phyloP scores from a whole-genome alignment of 2,113 vertebrate species.

The Xiphorhynchus elegans region DNA sequence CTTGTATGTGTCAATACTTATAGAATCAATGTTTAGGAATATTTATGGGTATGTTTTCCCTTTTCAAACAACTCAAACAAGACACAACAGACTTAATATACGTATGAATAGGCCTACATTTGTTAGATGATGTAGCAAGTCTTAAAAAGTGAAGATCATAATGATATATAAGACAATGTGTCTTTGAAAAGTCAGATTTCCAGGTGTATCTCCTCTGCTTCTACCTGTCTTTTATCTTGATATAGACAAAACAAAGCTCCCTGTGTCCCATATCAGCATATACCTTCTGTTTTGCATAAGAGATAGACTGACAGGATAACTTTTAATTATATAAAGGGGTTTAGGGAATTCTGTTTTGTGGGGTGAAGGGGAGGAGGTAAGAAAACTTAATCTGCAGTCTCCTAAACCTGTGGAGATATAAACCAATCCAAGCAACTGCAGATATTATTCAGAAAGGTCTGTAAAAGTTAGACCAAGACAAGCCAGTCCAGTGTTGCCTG shows the following conservation, averaged over 20 bases:
- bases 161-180: not conserved
- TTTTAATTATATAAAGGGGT: not conserved
- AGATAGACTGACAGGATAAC: not conserved
- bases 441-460: not conserved
- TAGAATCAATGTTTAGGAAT: not conserved
- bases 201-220: not conserved
- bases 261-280: not conserved
- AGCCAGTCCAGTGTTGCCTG: not conserved
- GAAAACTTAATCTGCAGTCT: not conserved
- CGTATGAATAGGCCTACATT: not conserved
- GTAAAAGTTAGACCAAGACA: not conserved
- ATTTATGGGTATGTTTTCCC: not conserved
- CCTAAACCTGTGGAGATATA: not conserved
- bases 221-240: not conserved
- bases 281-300: not conserved
- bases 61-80: not conserved
- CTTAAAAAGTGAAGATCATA: not conserved
- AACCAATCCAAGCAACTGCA: not conserved
- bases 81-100: not conserved
- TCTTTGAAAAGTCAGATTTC: not conserved
- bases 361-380: fast-evolving
- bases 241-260: not conserved
- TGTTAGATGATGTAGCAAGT: not conserved
- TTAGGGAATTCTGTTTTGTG: not conserved
- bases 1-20: not conserved